Base-by-base conservation (phyloP, 2,888 invertebrate genomes). In the Pogonocherus hispidulus region DNA sequence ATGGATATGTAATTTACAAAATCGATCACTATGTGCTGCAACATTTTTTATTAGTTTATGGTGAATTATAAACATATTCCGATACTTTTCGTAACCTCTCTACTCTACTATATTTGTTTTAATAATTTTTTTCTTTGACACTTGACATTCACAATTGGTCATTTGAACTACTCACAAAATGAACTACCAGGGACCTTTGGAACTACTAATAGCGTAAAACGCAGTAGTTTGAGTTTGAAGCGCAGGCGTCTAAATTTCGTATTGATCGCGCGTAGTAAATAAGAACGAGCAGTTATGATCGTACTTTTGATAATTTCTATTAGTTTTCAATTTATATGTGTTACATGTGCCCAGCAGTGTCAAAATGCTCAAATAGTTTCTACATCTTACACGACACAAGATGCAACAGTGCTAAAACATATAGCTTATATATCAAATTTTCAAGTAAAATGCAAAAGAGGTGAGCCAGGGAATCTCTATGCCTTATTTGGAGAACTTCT, bases 391-490 rank as follows among this genome's bases (percentile, higher is more conserved):
- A 95, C 95, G 41, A 96, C 96, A 8, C 90, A 92, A 83, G 98
- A 98, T 86, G 95, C 94, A 0, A 94, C 96, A 44, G 90, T 97
- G 68, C 90, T 97, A 6, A 92, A 93, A 73, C 92, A 90, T 81
- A 93, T 97, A 74, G 96, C 95, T 0, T 95, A 94, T 84, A 92
- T 97, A 77, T 92, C 93, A 8, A 95, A 96, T 85, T 96, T 97
- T 85, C 89, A 91, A 6, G 86, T 97, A 49, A 91, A 91, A 80
- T 97, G 97, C 81, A 89, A 89, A 76, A 55, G 54, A 1, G 76
- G 75, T 6, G 63, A 68, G n/a, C 19, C 69, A n/a, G 89, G 75
- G 19, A 92, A 92, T 37, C 86, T 97, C 66, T 96, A 95, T 83
- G 96, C 96, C 16, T 94, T 95, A 82, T 90, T 96, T 65, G 92